Base-by-base conservation (phyloP, 2,113 vertebrate genomes). In the Bostrychus sinensis region DNA sequence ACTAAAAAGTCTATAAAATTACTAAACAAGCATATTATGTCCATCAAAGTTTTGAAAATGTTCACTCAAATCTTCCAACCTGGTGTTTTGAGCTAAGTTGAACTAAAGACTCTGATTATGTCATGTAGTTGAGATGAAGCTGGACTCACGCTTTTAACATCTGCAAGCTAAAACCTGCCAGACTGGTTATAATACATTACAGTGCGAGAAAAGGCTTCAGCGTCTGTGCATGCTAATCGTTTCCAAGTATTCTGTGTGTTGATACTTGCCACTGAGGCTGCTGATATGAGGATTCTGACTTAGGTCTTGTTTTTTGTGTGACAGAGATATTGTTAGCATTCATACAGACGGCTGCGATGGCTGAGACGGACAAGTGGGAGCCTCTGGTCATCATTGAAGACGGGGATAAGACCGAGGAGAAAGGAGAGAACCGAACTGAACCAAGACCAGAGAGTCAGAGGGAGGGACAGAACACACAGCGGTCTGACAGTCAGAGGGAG, bases 331-430 rank as follows among this genome's bases (percentile, higher is more conserved):
- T 56, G 58, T 53, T 68, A 70, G 86, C 30, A 4, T 14, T 6
- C 61, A 5, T 56, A 17, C 50, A 66, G 70, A 80, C 38, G 72
- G 78, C 51, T 70, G 83, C 83, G 72, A 83, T 78, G 81, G 58
- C 68, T 17, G 81, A 72, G 56, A 80, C 58, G 57, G 75, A 70
- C 53, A 66, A 56, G 45, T 62, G 81, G 70, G 85, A 87, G 14
- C 74, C 56, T 37, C 88, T 91, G 34, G 26, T 90, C 53, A 90
- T 90, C 74, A 67, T 68, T 0, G 88, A 91, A 34, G 86, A 89
- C n/a, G 88, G 78, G 34, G 89, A 91, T 39, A 7, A 61, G 43
- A n/a, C 36, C 0, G 19, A 46, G 9, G 1, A 2, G 19, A 19
- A 25, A 39, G 14, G 10, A 16, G 13, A 12, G 37, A 9, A 20